phyloP scores from a whole-genome alignment of 2,888 invertebrate genomes.

The Pachydiplax longipennis region DNA sequence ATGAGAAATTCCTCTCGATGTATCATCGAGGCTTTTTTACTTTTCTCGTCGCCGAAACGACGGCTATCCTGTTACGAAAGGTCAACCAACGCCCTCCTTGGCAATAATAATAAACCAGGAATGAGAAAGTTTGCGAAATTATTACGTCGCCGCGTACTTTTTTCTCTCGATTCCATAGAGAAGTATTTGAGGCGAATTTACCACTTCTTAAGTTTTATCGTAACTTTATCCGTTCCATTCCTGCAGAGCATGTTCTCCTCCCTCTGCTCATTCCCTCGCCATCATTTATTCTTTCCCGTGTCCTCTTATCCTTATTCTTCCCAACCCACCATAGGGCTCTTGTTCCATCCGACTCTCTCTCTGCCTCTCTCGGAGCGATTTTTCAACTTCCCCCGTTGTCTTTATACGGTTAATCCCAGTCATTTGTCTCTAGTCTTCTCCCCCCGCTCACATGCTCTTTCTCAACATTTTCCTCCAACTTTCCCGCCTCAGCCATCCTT shows the following conservation, averaged over 20 bases:
- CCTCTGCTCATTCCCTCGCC: neutral
- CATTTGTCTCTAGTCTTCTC: neutral
- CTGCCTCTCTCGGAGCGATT: neutral
- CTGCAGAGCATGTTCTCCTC: neutral
- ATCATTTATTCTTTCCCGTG: neutral
- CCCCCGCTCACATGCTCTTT: neutral
- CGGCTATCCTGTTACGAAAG: no score
- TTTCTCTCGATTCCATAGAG: neutral
- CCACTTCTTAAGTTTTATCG: neutral
- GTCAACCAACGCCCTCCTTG: no score
- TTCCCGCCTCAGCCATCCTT: neutral
- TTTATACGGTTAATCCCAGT: slow-evolving; percentile 33
- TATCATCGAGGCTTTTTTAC: no score
- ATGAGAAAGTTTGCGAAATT: no score
- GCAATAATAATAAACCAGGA: no score
- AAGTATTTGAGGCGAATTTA: neutral
- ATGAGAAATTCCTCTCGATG: no score
- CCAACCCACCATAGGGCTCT: neutral
- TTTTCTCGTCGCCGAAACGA: no score
- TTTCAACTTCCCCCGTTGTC: slow-evolving; percentile 30
- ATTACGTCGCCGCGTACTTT: no score
- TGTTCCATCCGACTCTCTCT: neutral
- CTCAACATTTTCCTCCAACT: neutral
- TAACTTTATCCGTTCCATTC: neutral
- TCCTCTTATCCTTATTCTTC: neutral